Conservation (phyloP, 2,113 vertebrate species). For the Aegithalos caudatus region DNA sequence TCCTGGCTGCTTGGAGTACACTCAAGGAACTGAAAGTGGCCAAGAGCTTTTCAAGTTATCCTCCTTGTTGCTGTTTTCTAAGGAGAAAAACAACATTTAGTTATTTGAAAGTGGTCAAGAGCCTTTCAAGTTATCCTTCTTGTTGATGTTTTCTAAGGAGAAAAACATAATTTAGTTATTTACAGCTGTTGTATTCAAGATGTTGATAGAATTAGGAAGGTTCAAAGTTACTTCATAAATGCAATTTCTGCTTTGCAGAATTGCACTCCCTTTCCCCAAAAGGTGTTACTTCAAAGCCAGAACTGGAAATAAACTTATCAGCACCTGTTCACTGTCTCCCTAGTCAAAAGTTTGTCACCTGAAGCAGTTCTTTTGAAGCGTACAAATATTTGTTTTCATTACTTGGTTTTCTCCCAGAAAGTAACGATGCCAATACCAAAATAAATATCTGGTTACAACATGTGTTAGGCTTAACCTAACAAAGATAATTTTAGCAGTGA, state of each 20-base stretch:
- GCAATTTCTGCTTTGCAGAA: not conserved
- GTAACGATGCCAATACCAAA: not conserved
- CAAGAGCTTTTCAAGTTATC: not conserved
- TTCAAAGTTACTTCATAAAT: not conserved
- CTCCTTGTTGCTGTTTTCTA: slow-evolving; percentile 29
- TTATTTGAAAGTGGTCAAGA: not conserved
- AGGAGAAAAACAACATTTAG: not conserved
- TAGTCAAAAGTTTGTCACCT: not conserved
- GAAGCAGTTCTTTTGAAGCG: not conserved
- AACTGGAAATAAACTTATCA: not conserved
- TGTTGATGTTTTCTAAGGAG: slow-evolving; percentile 30
- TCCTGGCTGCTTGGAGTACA: slow-evolving; percentile 50
- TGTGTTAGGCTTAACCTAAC: not conserved
- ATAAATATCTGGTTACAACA: slow-evolving; percentile 24
- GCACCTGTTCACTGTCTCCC: not conserved
- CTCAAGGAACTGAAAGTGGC: not conserved
- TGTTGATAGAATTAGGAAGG: not conserved
- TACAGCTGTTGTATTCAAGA: not conserved
- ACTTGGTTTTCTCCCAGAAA: slow-evolving; percentile 14
- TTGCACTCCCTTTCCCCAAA: not conserved
- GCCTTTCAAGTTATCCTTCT: not conserved
- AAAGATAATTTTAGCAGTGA: slow-evolving; percentile 34
- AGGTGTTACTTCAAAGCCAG: not conserved
- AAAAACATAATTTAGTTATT: not conserved
- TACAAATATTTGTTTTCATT: slow-evolving; percentile 6